Percentiles rank a stretch among this genome's conserved stretches.
Conservation (phyloP, 2,797 vertebrate genomes). For the Paramormyrops hopkinsi region DNA sequence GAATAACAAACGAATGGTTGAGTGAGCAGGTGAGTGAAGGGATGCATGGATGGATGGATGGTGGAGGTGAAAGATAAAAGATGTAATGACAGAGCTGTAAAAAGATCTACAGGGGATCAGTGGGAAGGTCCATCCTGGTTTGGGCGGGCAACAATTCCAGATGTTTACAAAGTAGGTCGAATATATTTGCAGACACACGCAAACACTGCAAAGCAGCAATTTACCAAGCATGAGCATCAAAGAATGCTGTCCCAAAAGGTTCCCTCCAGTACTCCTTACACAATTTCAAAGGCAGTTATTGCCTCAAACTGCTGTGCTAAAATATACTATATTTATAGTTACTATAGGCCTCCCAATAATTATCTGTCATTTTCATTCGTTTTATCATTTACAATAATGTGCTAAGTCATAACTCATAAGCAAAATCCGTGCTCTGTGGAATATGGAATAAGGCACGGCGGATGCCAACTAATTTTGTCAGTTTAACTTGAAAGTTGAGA, state of each 20-base stretch:
- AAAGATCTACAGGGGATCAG: background rate
- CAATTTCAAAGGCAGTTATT: background rate
- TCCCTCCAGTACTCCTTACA: background rate
- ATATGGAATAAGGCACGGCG: background rate
- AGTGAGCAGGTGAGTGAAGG: constrained; percentile 51
- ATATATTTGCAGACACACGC: background rate
- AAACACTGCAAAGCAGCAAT: background rate
- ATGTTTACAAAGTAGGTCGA: background rate
- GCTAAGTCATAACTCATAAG: background rate
- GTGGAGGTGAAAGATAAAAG: constrained; percentile 29
- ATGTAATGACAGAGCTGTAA: constrained; percentile 23
- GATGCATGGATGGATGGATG: constrained; percentile 41
- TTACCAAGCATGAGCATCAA: background rate
- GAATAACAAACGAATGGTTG: constrained; percentile 71
- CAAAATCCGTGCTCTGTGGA: background rate
- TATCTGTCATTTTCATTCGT: background rate
- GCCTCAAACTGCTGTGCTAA: background rate
- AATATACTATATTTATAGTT: background rate
- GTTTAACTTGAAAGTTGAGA: background rate
- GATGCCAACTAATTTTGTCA: background rate
- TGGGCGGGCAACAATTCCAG: background rate
- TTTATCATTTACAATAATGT: background rate
- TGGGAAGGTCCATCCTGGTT: background rate
- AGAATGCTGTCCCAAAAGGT: background rate
- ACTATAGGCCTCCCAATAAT: background rate